Evolutionary conservation across 2,113 vertebrate genomes (phyloP).

Genomic region (Pseudolaguvia tuberculata): DNA sequence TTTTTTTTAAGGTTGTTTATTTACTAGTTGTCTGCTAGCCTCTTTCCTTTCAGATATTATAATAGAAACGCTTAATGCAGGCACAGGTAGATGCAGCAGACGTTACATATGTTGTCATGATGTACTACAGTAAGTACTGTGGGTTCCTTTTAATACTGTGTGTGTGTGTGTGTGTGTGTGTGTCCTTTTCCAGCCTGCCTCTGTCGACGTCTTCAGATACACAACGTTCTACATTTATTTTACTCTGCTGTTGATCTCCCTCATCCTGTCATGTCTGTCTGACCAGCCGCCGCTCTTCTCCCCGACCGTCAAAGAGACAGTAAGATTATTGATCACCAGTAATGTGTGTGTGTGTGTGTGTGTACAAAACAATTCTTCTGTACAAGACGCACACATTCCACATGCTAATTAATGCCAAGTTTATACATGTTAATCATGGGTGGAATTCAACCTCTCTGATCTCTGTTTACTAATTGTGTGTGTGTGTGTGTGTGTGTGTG

Average conservation of each 20-base stretch:
- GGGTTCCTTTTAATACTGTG: neutral
- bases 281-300: conserved; percentile 86
- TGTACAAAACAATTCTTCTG: neutral
- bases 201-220: conserved; percentile 71
- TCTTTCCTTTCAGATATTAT: no score
- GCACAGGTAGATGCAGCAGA: neutral
- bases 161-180: neutral
- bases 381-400: no score
- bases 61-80: no score
- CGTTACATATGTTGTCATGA: neutral
- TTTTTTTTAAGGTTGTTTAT: no score
- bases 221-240: conserved; percentile 85
- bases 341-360: neutral
- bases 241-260: conserved; percentile 72
- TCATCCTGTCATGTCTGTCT: conserved; percentile 80
- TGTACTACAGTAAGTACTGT: neutral
- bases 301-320: conserved; percentile 74
- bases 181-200: conserved; percentile 44
- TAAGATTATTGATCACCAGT: conserved; percentile 62
- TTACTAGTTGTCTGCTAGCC: no score
- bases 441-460: no score
- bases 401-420: no score
- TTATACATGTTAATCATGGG: no score
- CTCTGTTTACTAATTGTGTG: no score
- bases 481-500: no score